Percentiles rank a stretch among this genome's conserved stretches.
Evolutionary conservation across 2,888 invertebrate genomes (phyloP).

Genomic region (Drosophila paramelanica): DNA sequence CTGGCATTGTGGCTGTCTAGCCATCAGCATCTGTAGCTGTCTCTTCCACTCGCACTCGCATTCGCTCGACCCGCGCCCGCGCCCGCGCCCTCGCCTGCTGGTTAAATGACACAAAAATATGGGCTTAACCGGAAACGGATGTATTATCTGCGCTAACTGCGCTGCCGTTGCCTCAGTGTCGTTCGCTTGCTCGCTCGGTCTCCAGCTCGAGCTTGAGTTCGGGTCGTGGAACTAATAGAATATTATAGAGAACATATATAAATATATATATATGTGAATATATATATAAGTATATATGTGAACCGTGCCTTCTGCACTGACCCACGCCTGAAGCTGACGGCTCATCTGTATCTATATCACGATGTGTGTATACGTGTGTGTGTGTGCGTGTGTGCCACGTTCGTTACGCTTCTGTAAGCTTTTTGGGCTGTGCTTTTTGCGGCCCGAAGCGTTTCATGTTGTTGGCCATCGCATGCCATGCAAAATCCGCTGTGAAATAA

Average conservation of each 20-base stretch:
- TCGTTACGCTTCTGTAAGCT: constrained; percentile 76
- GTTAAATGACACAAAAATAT: constrained; percentile 83
- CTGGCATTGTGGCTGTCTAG: constrained; percentile 67
- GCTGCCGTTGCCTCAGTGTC: constrained; percentile 59
- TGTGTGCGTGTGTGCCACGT: constrained; percentile 37
- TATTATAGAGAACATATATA: constrained; percentile 55
- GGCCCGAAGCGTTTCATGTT: constrained; percentile 47
- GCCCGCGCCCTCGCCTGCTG: constrained; percentile 6
- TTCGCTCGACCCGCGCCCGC: constrained; percentile 15
- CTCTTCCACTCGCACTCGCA: constrained; percentile 64
- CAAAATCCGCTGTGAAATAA: constrained; percentile 56
- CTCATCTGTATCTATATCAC: constrained; percentile 31
- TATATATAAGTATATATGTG: not conserved
- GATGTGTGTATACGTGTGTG: constrained; percentile 2
- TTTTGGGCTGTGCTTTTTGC: constrained; percentile 78
- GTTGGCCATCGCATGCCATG: constrained; percentile 52
- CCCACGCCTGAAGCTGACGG: constrained; percentile 64
- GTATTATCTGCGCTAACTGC: constrained; percentile 86
- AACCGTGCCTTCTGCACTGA: constrained; percentile 67
- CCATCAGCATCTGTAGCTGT: constrained; percentile 77
- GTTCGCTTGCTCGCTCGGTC: constrained; percentile 34
- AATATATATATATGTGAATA: not conserved
- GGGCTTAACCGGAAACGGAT: constrained; percentile 86
- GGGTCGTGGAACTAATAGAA: constrained; percentile 81
- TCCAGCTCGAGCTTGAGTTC: constrained; percentile 47